Evolutionary conservation across 2,113 vertebrate species (phyloP).

Genomic region (Corvus cornix): DNA sequence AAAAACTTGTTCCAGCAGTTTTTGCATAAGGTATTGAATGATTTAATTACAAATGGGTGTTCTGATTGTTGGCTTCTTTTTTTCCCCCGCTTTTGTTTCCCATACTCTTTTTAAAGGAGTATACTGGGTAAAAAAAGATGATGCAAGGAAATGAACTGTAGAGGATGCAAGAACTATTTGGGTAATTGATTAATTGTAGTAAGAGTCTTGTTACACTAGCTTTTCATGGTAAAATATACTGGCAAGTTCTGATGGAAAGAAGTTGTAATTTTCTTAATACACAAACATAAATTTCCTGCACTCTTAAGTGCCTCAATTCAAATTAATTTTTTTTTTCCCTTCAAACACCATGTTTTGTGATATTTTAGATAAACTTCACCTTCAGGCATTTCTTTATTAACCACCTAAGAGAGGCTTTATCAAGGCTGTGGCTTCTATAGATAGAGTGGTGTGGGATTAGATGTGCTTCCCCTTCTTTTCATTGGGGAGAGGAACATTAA

Average conservation of each 20-base stretch:
- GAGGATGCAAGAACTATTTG: not conserved
- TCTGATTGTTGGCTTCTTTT: not conserved
- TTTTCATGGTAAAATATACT: not conserved
- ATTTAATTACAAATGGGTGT: not conserved
- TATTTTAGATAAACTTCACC: not conserved
- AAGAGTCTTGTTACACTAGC: not conserved
- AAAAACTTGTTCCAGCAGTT: not conserved
- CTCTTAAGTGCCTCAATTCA: not conserved
- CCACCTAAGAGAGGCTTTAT: not conserved
- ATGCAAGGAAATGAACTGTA: not conserved
- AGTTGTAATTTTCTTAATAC: not conserved
- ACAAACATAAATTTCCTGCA: not conserved
- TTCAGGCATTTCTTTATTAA: not conserved
- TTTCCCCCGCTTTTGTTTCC: not conserved
- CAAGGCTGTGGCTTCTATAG: not conserved
- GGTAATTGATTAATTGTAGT: not conserved
- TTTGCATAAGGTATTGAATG: not conserved
- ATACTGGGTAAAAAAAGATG: not conserved
- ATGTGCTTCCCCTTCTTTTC: not conserved
- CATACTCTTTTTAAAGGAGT: not conserved
- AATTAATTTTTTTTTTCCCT: not conserved
- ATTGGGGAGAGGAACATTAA: not conserved
- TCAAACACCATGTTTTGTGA: not conserved
- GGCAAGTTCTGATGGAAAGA: not conserved
- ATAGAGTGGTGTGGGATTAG: not conserved